Base-by-base conservation (phyloP, 2,797 vertebrate genomes). In the Ambastaia sidthimunki region DNA sequence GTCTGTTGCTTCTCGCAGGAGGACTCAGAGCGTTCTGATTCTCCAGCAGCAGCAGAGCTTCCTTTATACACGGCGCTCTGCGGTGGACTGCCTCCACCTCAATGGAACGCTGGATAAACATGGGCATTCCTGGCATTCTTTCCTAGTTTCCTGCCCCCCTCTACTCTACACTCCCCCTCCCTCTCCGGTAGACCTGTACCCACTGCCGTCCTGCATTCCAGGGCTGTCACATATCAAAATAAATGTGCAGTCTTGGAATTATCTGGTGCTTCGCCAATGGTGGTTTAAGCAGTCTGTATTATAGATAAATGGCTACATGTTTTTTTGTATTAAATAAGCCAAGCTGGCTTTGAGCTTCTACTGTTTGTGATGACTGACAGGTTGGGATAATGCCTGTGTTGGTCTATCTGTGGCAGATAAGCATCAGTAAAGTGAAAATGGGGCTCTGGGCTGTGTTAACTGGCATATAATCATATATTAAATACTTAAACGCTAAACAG, bases 61-160 rank as follows among this genome's bases (percentile, higher is more conserved):
- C 88, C 90, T 98, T 97, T 99, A 99, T 99, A 95, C 89, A 76
- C 89, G 85, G 88, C 85, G 74, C 88, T 92, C 91, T 89, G 89
- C 80, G 47, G 83, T 81, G 90, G 86, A 89, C 89, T 91, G 91
- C 93, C 93, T 95, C 95, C 94, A 93, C 94, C 95, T 97, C 95
- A 97, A 96, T 96, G 95, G 96, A 95, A 95, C 94, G 95, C 96
- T 95, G 95, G 95, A 97, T 96, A 98, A 98, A 97, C 96, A 97
- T 95, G 95, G 93, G 96, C 96, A 99, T 99, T 95, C 96, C 95
- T 95, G 89, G 93, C 96, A 97, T 98, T 96, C 96, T 96, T 96
- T 95, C 94, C 95, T 95, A 91, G 94, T 96, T 97, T 97, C 96
- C 96, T 96, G 95, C 94, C 94, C 94, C 93, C 93, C 94, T 70